Conservation (phyloP, 2,888 invertebrate species). For the Caenorhabditis sp. region DNA sequence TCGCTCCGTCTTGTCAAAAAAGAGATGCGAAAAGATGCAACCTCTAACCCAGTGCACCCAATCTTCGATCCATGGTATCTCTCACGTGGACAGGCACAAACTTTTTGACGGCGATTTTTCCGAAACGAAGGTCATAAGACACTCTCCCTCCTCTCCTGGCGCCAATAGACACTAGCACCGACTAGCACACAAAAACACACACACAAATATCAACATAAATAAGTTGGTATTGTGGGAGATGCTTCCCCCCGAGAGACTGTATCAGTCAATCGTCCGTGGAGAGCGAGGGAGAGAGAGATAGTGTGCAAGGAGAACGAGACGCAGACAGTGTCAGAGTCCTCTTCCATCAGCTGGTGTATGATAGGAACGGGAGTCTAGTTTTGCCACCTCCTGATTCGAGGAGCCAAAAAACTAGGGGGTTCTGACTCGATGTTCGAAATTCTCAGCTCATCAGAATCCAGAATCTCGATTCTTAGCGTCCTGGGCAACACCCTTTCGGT, state of each 20-base stretch:
- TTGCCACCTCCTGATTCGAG: too few species aligned
- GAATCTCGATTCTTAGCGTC: too few species aligned
- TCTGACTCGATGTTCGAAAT: too few species aligned
- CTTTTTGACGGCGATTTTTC: background rate
- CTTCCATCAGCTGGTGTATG: background rate
- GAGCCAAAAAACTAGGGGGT: too few species aligned
- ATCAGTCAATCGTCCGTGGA: background rate
- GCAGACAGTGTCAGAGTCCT: constrained; percentile 1
- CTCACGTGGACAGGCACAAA: constrained; percentile 15
- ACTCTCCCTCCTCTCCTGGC: too few species aligned
- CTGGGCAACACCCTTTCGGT: too few species aligned
- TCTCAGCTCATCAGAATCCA: too few species aligned
- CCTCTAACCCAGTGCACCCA: background rate
- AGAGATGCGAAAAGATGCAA: background rate
- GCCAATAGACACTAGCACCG: background rate
- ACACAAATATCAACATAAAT: constrained; percentile 50
- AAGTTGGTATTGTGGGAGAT: background rate
- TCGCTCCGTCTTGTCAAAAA: too few species aligned
- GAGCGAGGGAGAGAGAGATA: background rate
- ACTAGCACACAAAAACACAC: constrained; percentile 40
- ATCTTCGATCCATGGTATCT: constrained; percentile 12
- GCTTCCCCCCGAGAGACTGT: too few species aligned
- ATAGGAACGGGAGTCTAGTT: too few species aligned
- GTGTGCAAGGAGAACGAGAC: constrained; percentile 1
- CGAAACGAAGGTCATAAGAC: constrained; percentile 4